These are phyloP conservation scores for Bombylius discolor DNA, from an alignment of 2,888 invertebrate genomes.

Conservation along the genomic window DNA sequence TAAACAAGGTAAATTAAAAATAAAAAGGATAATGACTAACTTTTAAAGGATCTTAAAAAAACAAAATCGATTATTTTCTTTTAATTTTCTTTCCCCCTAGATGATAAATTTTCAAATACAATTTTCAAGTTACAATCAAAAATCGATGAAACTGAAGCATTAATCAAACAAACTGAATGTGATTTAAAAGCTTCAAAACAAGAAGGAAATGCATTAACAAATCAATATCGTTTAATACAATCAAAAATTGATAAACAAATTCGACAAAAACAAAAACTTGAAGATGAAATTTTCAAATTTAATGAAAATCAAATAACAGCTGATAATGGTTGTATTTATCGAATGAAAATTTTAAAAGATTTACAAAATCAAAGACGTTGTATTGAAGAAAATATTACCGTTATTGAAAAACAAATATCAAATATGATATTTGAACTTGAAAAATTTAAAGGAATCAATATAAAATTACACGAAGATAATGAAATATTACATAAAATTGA, in stretches of 20 bases:
- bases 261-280: slow-evolving; percentile 44
- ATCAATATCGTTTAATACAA: slow-evolving; percentile 28
- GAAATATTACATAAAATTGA: slow-evolving; percentile 25
- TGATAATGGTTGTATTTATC: slow-evolving; percentile 50
- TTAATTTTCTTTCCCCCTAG: no score
- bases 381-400: slow-evolving; percentile 29
- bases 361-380: slow-evolving; percentile 37
- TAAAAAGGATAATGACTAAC: no score
- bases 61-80: no score
- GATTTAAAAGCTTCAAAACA: slow-evolving; percentile 44
- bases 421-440: slow-evolving; percentile 36
- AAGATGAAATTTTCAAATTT: slow-evolving; percentile 49
- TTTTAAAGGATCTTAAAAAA: neutral
- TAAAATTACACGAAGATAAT: slow-evolving; percentile 22
- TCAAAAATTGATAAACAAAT: slow-evolving; percentile 40
- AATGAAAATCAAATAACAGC: slow-evolving; percentile 55
- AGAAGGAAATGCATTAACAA: slow-evolving; percentile 29
- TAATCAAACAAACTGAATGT: slow-evolving; percentile 48
- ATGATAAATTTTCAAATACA: slow-evolving; percentile 21
- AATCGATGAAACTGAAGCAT: slow-evolving; percentile 42
- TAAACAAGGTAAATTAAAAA: slow-evolving; percentile 32
- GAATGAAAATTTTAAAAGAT: slow-evolving; percentile 35
- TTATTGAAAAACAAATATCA: slow-evolving; percentile 45
- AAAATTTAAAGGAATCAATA: slow-evolving; percentile 25
- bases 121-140: slow-evolving; percentile 40